Evolutionary conservation across 2,797 vertebrate genomes (phyloP).

Genomic region (Pipistrellus pipistrellus): DNA sequence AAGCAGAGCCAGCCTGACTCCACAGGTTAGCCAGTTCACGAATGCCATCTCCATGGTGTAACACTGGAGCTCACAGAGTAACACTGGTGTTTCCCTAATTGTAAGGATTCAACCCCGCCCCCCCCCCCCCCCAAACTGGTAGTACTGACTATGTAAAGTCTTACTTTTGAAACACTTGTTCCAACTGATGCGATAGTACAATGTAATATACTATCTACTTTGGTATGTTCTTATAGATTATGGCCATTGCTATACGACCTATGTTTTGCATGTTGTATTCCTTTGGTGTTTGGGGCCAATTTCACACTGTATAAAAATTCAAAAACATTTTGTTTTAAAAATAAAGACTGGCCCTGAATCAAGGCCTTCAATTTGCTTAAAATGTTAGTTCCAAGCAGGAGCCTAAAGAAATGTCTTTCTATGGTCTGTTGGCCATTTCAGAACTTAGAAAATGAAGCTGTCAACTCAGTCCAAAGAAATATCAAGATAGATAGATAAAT

Average conservation of each 20-base stretch:
- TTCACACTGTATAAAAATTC: constrained; percentile 26
- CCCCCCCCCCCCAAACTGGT: background rate
- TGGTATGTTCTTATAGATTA: background rate
- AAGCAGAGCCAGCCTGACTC: background rate
- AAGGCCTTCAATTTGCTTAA: constrained; percentile 93
- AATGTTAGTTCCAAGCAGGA: constrained; percentile 94
- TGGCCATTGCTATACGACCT: background rate
- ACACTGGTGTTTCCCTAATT: background rate
- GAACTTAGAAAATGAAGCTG: constrained; percentile 82
- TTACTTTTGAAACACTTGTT: constrained; percentile 2
- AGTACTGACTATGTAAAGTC: background rate
- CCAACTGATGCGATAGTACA: background rate
- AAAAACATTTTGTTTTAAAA: constrained; percentile 36
- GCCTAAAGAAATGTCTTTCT: constrained; percentile 93
- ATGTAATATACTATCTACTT: background rate
- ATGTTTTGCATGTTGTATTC: background rate
- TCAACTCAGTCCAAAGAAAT: constrained; percentile 93
- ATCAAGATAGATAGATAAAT: constrained; percentile 49
- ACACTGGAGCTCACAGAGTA: background rate
- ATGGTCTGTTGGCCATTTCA: constrained; percentile 92
- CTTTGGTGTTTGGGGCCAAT: constrained; percentile 1
- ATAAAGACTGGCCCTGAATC: constrained; percentile 90
- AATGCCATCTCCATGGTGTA: background rate
- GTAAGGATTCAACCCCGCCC: background rate
- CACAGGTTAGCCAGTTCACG: background rate